Base-by-base conservation (phyloP, 37 sponge, comb jelly and placozoan species). In the Bolinopsis microptera region DNA sequence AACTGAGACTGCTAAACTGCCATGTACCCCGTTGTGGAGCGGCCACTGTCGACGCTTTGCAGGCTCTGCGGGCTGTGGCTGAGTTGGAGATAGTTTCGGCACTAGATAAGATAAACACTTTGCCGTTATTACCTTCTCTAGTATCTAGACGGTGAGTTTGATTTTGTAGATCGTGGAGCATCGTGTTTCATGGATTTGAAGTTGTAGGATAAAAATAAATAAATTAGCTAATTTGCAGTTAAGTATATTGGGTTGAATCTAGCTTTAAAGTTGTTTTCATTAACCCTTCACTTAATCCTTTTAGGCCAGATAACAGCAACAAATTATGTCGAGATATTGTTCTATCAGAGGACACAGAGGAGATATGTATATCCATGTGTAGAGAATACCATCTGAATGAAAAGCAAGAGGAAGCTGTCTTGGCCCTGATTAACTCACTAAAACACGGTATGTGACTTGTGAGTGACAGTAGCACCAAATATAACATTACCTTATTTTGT, bases 381-480 rank as follows among this genome's bases (percentile, higher is more conserved):
- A 13, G 61, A 48, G 90, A 86, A 30, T 86, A 86, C 90, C n/a
- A 41, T 27, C 61, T 86, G 36, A 86, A 86, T 27, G 90, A 86
- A 48, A 86, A 41, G 36, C 90, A 86, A 27, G 90, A 86, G 61
- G 90, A 86, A 39, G 61, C 90, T 8, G 61, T 86, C 1, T 0
- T 40, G 24, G 31, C 61, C 61, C 24, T 41, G 28, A 18, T 86
- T 0, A 24, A 39, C 41, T 86, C 90, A 1, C 40, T 86, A 0
- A 22, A 38, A 22, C 34, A 86, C 30, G 90, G 90, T 86, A 41
- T 24, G 26, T n/a, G n/a, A n/a, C n/a, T n/a, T n/a, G 13, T 22
- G 21, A 67, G 68, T 67, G 13, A n/a, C n/a, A n/a, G n/a, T n/a
- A n/a, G n/a, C n/a, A n/a, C n/a, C n/a, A n/a, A n/a, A n/a, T n/a